Base-by-base conservation (phyloP, 2,888 invertebrate species). In the Protonemura montana region DNA sequence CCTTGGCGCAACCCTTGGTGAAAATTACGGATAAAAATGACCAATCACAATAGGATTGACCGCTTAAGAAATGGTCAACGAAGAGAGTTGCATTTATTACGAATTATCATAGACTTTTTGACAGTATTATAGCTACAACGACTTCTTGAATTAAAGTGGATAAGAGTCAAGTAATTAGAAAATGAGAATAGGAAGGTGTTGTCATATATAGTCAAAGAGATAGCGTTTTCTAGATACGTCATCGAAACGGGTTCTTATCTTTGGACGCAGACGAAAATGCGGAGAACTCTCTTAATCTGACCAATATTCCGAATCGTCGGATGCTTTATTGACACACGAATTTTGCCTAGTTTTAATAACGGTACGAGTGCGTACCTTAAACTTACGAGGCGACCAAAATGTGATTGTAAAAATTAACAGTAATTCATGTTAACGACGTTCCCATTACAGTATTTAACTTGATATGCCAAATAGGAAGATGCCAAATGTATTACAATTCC, bases 271-370 rank as follows among this genome's bases (percentile, higher is more conserved):
- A 21, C 59, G 13, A 59, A 59, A 59, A 35, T 10, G 35, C 35
- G 35, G 10, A 35, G 35, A 59, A 59, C 59, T 59, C 59, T 59
- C 59, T 59, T 21, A 7, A 59, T 21, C 59, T 2, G 21, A 10
- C 59, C 13, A 59, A 59, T 21, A 59, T 59, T 59, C 59, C 59
- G 59, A 2, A 21, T 16, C 59, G 59, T 1, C 1, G 59, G 59
- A 21, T 16, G 59, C 59, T 59, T 21, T 59, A 59, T 59, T 59
- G 13, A 59, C 21, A 59, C 13, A 59, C 59, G 59, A 59, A 59
- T 59, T 59, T 59, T 59, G 59, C 59, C 59, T 59, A 59, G 59
- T 59, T 59, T 59, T 59, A 59, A 59, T 59, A 59, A 21, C 59
- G 59, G 21, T 21, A 59, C 59, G 13, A 59, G 59, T 21, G 59